A percentile compares a stretch with the other conserved stretches of the same genome.
Conservation (phyloP, 1,140 invertebrate species). For the Orchestia grillus region DNA sequence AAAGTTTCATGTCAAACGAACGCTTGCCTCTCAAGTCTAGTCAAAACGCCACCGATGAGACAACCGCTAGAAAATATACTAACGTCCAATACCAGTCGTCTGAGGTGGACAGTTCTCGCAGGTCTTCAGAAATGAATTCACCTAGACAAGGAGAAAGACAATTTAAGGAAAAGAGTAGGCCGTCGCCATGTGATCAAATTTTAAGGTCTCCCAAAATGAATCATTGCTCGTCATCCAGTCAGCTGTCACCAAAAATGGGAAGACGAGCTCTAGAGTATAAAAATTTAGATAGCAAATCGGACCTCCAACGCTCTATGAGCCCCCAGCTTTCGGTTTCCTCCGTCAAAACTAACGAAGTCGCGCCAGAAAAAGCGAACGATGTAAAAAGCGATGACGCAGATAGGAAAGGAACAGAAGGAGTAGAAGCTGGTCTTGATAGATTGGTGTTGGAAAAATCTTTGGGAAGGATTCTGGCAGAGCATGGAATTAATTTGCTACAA, state of each 20-base stretch:
- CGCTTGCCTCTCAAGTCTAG: conserved; percentile 16
- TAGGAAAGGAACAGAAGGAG: not conserved
- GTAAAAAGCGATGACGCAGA: not conserved
- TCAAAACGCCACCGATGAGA: not conserved
- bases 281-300: not conserved
- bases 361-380: not conserved
- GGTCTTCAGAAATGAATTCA: not conserved
- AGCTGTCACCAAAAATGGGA: conserved; percentile 18
- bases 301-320: not conserved
- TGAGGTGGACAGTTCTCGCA: conserved; percentile 6
- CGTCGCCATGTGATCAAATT: conserved; percentile 5
- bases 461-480: conserved; percentile 73
- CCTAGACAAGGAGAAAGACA: not conserved
- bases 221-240: conserved; percentile 8
- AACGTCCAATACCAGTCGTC: not conserved
- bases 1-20: not conserved
- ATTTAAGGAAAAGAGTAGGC: conserved; percentile 5
- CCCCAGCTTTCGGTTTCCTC: not conserved
- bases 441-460: conserved; percentile 77
- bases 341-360: not conserved
- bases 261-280: not conserved
- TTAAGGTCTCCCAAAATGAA: conserved; percentile 3
- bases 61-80: not conserved
- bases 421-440: conserved; percentile 71
- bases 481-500: conserved; percentile 71